phyloP scores from a whole-genome alignment of 2,888 invertebrate species.

The Tethea ocularis region DNA sequence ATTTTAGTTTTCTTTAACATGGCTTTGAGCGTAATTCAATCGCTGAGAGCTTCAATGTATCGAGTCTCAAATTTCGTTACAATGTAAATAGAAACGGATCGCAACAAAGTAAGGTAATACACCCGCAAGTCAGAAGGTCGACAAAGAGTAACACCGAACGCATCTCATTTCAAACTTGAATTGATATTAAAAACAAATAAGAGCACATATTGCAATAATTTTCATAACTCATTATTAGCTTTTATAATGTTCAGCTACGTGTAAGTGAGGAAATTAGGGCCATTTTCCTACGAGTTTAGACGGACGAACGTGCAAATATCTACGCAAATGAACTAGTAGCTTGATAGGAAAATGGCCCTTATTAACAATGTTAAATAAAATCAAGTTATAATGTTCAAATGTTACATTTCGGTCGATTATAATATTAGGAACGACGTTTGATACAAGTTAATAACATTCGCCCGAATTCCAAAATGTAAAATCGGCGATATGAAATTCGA shows the following conservation, averaged over 20 bases:
- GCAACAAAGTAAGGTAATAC: too few relatives aligned
- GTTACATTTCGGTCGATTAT: constrained; percentile 29
- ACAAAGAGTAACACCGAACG: not conserved
- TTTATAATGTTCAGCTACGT: constrained; percentile 70
- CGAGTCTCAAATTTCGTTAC: too few relatives aligned
- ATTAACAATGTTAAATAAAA: constrained; percentile 43
- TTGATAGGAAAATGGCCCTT: constrained; percentile 21
- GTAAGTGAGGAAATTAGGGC: constrained; percentile 49
- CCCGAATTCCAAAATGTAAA: constrained; percentile 4
- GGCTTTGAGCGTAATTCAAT: too few relatives aligned
- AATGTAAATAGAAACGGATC: too few relatives aligned
- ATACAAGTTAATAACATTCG: constrained; percentile 3
- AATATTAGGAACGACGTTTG: constrained; percentile 6
- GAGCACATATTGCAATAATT: constrained; percentile 59
- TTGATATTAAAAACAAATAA: constrained; percentile 23
- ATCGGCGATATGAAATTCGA: constrained; percentile 17
- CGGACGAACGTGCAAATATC: not conserved
- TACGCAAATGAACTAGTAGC: not conserved
- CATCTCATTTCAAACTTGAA: constrained; percentile 28
- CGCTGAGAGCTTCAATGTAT: too few relatives aligned
- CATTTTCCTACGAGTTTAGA: not conserved
- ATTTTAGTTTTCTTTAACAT: too few relatives aligned
- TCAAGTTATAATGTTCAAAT: constrained; percentile 40
- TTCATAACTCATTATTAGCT: constrained; percentile 68
- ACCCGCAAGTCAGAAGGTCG: not conserved